Evolutionary conservation across 2,888 invertebrate genomes (phyloP), one percentile per base, ranked within the genome.

Genomic region (Melikaiella ostensackeni): DNA sequence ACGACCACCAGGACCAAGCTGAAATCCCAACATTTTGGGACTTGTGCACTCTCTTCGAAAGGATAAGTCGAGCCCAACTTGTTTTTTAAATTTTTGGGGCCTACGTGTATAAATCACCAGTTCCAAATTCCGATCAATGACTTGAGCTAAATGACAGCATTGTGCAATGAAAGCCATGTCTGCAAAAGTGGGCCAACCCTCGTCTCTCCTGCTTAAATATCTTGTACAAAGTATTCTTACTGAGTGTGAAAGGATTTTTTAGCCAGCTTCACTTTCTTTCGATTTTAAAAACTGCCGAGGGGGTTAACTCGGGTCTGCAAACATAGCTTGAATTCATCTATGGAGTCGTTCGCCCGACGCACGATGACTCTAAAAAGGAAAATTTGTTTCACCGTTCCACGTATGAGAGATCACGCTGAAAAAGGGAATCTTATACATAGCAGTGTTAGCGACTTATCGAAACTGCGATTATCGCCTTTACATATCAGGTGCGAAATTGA

Each of bases 331-430:
- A 64, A 42, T 64, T 64, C 64, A 21, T 64, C 13, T 64, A 55
- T 50, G 9, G 70, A 70, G 70, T 70, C 50, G 21, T 33, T 70
- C 30, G 70, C 70, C 21, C 70, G 70, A 55, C 70, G 70, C 70
- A 70, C 33, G 70, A 70, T 55, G 50, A 70, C 50, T 50, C 70
- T 33, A n/a, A 55, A 50, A 46, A 46, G 0, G 24, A 50, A 13
- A 38, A 46, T 38, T 16, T 24, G 27, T 55, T 21, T 59, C 35
- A 38, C 35, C 35, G 62, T 62, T 33, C 33, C 33, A 19, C 27
- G 61, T 63, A 33, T 63, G 33, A 35, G 35, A 63, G n/a, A 27
- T 16, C 6, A 27, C 1, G 13, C 11, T 27, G 13, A 6, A 27
- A 66, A 19, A 30, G 46, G 11, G 19, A 50, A 50, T 66, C 66